Evolutionary conservation across 2,797 vertebrate species (phyloP).

Genomic region (Morelia viridis): DNA sequence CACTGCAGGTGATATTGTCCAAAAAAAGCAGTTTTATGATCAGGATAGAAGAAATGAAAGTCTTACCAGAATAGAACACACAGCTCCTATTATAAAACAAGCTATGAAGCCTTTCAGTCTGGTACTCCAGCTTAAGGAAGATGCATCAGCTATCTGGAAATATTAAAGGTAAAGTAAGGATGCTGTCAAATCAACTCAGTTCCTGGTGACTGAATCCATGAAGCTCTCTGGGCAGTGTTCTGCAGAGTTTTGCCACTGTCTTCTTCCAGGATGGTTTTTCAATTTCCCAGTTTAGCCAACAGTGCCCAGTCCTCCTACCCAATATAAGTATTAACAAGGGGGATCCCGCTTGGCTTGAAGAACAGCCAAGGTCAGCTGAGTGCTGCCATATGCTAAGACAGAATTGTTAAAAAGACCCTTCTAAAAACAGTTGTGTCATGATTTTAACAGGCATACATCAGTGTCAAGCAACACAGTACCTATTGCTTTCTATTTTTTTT

Average conservation of each 20-base stretch:
- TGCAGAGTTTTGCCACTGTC: neutral
- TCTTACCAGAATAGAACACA: slow-evolving; percentile 85
- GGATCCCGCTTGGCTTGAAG: neutral
- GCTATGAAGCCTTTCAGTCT: slow-evolving; percentile 87
- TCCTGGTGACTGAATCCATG: neutral
- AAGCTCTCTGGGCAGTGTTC: neutral
- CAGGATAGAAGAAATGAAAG: neutral
- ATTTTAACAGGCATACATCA: neutral
- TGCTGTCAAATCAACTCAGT: neutral
- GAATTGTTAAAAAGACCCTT: fast-evolving
- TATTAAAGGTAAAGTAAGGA: neutral
- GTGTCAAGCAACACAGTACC: fast-evolving
- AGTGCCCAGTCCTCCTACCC: neutral
- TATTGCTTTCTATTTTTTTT: neutral
- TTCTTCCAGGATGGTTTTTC: neutral
- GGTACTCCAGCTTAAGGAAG: slow-evolving; percentile 83
- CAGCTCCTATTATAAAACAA: slow-evolving; percentile 83
- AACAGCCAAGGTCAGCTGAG: no score
- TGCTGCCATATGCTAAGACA: no score
- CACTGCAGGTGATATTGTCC: neutral
- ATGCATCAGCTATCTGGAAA: slow-evolving; percentile 79
- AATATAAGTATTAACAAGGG: neutral
- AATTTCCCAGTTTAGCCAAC: neutral
- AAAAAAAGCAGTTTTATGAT: neutral
- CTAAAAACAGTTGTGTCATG: neutral